Evolutionary conservation across 2,797 vertebrate species (phyloP).

Genomic region (Galaxias olidus): DNA sequence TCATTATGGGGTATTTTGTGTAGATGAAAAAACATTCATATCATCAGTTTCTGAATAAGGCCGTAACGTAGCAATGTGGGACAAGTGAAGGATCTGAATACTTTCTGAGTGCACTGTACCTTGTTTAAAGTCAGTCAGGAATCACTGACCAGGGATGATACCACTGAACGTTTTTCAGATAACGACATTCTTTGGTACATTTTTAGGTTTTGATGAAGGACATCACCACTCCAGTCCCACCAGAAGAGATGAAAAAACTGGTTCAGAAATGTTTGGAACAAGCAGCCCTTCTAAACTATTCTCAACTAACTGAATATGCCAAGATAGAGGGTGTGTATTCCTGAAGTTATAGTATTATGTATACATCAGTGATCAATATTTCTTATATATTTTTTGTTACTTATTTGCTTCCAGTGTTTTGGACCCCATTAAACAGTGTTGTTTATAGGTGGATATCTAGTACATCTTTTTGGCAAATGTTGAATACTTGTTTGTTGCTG

Average conservation of each 20-base stretch:
- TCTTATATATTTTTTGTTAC: background rate
- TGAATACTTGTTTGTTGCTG: background rate
- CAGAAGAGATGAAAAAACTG: constrained; percentile 92
- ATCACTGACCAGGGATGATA: too few relatives aligned
- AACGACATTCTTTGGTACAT: background rate
- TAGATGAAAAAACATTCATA: too few relatives aligned
- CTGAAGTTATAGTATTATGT: background rate
- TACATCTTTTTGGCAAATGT: background rate
- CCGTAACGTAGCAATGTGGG: too few relatives aligned
- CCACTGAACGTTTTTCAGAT: too few relatives aligned
- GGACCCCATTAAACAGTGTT: background rate
- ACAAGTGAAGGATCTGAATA: too few relatives aligned
- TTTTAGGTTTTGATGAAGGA: constrained; percentile 96
- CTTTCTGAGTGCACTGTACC: too few relatives aligned
- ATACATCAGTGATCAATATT: background rate
- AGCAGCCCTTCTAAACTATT: constrained; percentile 94
- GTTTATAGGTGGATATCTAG: too few relatives aligned
- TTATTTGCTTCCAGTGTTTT: background rate
- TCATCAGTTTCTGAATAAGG: too few relatives aligned
- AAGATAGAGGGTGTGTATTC: constrained; percentile 88
- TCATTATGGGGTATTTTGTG: too few relatives aligned
- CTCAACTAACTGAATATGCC: constrained; percentile 92
- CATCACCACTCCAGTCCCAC: constrained; percentile 88
- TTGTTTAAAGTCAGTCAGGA: too few relatives aligned
- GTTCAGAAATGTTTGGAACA: constrained; percentile 92